Percentiles rank a stretch among this genome's conserved stretches.
Evolutionary conservation across 2,113 vertebrate genomes (phyloP).

Genomic region (Coptodon bakossiorum): DNA sequence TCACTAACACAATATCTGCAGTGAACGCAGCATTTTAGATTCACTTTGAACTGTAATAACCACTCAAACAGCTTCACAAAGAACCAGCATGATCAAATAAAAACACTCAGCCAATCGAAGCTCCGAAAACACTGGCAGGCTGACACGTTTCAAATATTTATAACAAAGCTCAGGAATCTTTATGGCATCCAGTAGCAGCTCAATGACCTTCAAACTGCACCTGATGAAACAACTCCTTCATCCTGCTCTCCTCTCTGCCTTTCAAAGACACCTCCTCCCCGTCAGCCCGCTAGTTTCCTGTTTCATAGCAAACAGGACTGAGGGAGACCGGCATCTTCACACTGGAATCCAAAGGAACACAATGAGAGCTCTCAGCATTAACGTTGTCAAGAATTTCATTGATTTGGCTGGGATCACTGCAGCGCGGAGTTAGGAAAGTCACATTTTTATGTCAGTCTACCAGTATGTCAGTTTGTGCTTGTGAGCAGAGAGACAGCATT

Average conservation of each 20-base stretch:
- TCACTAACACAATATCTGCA: not conserved
- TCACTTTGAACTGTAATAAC: not conserved
- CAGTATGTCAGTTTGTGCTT: not conserved
- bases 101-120: not conserved
- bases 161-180: not conserved
- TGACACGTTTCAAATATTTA: not conserved
- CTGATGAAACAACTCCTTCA: not conserved
- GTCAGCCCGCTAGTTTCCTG: not conserved
- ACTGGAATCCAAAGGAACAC: not conserved
- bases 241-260: not conserved
- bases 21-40: not conserved
- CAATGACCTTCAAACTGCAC: not conserved
- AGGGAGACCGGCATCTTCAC: not conserved
- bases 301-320: not conserved
- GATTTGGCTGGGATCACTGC: not conserved
- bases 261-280: not conserved
- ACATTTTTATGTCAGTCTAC: not conserved
- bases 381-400: not conserved
- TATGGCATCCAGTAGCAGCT: not conserved
- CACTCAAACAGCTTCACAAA: not conserved
- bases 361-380: not conserved
- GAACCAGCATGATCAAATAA: not conserved
- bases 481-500: not conserved
- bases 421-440: not conserved
- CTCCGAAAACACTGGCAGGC: not conserved